phyloP scores from a whole-genome alignment of 2,113 vertebrate genomes.

The Neotoma lepida region DNA sequence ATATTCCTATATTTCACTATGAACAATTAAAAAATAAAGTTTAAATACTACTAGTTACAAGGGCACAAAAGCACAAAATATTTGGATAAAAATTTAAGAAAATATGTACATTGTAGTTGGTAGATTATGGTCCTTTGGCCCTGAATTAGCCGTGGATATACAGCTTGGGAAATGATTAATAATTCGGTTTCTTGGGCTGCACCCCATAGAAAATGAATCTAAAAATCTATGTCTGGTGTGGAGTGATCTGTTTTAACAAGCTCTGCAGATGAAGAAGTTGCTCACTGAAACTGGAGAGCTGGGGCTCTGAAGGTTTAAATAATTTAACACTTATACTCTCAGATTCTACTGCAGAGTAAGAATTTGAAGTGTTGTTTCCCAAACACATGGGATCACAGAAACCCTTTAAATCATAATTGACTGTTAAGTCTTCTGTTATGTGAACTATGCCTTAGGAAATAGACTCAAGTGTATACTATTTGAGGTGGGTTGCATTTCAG shows the following conservation, averaged over 20 bases:
- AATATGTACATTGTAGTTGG: neutral
- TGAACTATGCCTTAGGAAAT: slow-evolving; percentile 15
- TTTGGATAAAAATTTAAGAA: slow-evolving; percentile 37
- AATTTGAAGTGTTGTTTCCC: neutral
- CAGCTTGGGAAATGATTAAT: neutral
- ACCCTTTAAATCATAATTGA: neutral
- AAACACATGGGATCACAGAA: neutral
- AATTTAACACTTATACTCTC: neutral
- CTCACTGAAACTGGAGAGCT: neutral
- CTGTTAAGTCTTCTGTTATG: neutral
- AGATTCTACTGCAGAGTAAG: neutral
- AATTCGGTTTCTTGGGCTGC: neutral
- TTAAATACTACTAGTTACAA: neutral
- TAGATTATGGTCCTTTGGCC: neutral
- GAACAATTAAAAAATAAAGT: neutral
- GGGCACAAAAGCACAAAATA: neutral
- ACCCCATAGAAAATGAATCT: neutral
- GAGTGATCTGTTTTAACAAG: neutral
- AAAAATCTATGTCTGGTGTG: neutral
- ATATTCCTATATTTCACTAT: neutral
- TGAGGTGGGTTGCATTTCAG: neutral
- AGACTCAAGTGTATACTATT: neutral
- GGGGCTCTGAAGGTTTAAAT: neutral
- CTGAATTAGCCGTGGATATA: neutral
- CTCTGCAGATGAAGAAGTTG: neutral